Base-by-base conservation (phyloP, 2,113 vertebrate genomes). In the Oophaga pumilio region DNA sequence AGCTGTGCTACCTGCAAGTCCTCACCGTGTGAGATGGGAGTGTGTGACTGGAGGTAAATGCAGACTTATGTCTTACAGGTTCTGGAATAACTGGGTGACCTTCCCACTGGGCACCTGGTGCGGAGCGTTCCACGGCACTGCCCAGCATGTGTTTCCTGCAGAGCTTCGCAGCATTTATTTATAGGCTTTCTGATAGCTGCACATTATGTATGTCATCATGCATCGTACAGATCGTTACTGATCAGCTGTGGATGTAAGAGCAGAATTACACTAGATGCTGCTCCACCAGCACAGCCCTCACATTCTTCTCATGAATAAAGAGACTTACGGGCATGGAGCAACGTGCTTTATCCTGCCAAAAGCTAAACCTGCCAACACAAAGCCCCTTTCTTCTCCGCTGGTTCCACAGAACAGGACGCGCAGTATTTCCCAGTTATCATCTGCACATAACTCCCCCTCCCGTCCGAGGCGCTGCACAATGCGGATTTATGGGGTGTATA, bases 331-430 rank as follows among this genome's bases (percentile, higher is more conserved):
- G 60, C 62, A 12, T 26, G 33, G 59, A 64, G 79, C 17, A 20
- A 10, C 8, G 59, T 2, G 33, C 81, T 52, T 69, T 83, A n/a
- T 68, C 62, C 81, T 83, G 81, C 80, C 80, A 82, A 66, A 24
- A 22, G 43, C 33, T 68, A 0, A 73, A 66, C 49, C 18, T 49
- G 64, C 49, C 22, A 69, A 52, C 62, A 83, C 81, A 83, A 83
- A 83, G 81, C 13, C 43, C 81, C 81, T 68, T 83, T 83, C 81
- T 83, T 83, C 81, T 83, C 43, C 0, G 9, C 22, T 66, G 60
- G 9, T 15, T 49, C 22, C 59, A 62, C 10, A 59, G 62, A 52
- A 66, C 81, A 60, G 77, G 71, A 49, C 71, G 33, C 24, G 52
- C 60, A 69, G 80, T 4, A 17, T 68, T 83, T 24, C n/a, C 15